Conservation (phyloP, 2,888 invertebrate species). For the Neuroscelio doddi region DNA sequence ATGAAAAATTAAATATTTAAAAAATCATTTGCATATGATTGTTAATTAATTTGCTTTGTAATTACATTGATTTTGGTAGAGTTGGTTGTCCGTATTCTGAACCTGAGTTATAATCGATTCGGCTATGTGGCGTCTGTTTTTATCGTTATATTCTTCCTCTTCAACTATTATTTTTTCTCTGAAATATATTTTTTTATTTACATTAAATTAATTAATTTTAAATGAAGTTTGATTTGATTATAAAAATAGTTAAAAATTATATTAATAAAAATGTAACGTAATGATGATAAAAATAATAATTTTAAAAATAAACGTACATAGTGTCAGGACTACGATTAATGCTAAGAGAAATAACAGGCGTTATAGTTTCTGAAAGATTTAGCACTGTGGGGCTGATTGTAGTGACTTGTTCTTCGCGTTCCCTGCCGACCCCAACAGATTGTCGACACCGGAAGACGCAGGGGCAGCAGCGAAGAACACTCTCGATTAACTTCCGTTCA, state of each 20-base stretch:
- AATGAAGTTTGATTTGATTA: background rate
- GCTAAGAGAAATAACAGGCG: conserved; percentile 64
- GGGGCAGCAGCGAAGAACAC: conserved; percentile 64
- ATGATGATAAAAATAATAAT: background rate
- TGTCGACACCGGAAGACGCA: conserved; percentile 66
- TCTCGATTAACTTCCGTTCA: conserved; percentile 54
- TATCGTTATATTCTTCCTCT: conserved; percentile 57
- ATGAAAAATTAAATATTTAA: too few relatives aligned
- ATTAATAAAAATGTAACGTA: background rate
- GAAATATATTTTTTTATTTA: conserved; percentile 33
- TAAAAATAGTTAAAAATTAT: too few relatives aligned
- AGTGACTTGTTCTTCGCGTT: conserved; percentile 47
- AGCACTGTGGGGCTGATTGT: conserved; percentile 45
- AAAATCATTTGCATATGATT: too few relatives aligned
- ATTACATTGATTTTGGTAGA: conserved; percentile 43
- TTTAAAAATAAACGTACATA: conserved; percentile 53
- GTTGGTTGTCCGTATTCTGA: conserved; percentile 49
- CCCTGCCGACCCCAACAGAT: conserved; percentile 58
- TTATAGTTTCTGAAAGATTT: conserved; percentile 48
- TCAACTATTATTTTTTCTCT: conserved; percentile 59
- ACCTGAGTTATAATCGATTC: conserved; percentile 41
- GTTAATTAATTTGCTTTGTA: conserved; percentile 20
- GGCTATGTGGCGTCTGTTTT: conserved; percentile 45
- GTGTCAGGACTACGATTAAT: conserved; percentile 55
- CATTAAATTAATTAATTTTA: background rate